Conservation (phyloP, 2,113 vertebrate species). For the Nesogale talazaci region DNA sequence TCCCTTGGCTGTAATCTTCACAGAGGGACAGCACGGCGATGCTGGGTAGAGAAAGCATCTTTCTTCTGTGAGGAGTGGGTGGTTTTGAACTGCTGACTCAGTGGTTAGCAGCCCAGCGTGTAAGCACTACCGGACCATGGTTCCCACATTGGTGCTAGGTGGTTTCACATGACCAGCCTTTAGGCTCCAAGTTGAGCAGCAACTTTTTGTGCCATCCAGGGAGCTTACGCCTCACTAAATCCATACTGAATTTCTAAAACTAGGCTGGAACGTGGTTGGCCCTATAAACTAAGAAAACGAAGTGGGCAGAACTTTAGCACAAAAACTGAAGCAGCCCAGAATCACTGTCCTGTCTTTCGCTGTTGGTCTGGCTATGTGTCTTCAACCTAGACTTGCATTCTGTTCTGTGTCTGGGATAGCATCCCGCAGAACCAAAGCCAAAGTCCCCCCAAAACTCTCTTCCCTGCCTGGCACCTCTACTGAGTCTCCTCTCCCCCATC, state of each 20-base stretch:
- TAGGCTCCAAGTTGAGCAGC: background rate
- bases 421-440: background rate
- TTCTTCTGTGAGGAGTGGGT: too few relatives aligned
- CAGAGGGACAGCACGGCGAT: background rate
- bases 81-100: too few relatives aligned
- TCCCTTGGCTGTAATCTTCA: background rate
- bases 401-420: background rate
- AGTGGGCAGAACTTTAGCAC: background rate
- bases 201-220: background rate
- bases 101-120: too few relatives aligned
- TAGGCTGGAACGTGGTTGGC: background rate
- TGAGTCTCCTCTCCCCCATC: background rate
- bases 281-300: background rate
- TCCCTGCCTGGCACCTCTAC: background rate
- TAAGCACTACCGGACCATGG: too few relatives aligned
- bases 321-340: background rate
- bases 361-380: slow-evolving; percentile 1
- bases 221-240: background rate
- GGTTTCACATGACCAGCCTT: background rate
- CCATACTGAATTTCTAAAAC: background rate
- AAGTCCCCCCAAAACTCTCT: background rate
- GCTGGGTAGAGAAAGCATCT: too few relatives aligned
- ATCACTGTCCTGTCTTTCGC: background rate
- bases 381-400: background rate
- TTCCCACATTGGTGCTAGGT: background rate